Percentiles rank a stretch among this genome's conserved stretches.
Conservation (phyloP, 2,888 invertebrate species). For the Limnephilus lunatus region DNA sequence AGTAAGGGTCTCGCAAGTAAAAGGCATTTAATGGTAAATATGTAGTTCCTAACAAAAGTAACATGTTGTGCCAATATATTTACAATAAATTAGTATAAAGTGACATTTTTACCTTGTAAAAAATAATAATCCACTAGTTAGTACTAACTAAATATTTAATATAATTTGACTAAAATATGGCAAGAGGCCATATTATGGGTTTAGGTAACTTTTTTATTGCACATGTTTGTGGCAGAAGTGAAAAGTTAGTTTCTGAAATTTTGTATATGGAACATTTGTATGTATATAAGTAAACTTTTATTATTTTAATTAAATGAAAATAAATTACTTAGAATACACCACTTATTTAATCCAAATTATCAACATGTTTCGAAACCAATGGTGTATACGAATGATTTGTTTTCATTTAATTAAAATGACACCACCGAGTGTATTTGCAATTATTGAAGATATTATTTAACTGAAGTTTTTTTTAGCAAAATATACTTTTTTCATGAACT, state of each 20-base stretch:
- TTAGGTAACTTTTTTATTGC: background rate
- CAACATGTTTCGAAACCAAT: too few relatives aligned
- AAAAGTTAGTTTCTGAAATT: background rate
- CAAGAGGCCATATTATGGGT: slow-evolving; percentile 13
- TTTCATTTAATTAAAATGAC: too few relatives aligned
- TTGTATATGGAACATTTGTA: background rate
- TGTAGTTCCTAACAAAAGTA: background rate
- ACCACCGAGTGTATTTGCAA: too few relatives aligned
- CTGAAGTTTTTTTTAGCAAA: background rate
- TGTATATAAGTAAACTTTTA: too few relatives aligned
- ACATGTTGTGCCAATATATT: background rate
- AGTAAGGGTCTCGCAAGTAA: background rate
- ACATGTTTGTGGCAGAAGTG: background rate
- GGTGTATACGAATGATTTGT: too few relatives aligned
- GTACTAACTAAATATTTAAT: background rate
- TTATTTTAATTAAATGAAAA: too few relatives aligned
- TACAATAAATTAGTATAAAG: background rate
- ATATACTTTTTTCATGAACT: background rate
- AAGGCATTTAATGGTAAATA: background rate
- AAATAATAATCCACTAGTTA: background rate
- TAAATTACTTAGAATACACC: too few relatives aligned
- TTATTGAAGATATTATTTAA: too few relatives aligned
- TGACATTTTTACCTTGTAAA: background rate
- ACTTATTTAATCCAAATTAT: too few relatives aligned
- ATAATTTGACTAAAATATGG: slow-evolving; percentile 30